Percentiles rank a stretch among this genome's conserved stretches.
Evolutionary conservation across 2,888 invertebrate species (phyloP).

Genomic region (Mesorhabditis sp.): DNA sequence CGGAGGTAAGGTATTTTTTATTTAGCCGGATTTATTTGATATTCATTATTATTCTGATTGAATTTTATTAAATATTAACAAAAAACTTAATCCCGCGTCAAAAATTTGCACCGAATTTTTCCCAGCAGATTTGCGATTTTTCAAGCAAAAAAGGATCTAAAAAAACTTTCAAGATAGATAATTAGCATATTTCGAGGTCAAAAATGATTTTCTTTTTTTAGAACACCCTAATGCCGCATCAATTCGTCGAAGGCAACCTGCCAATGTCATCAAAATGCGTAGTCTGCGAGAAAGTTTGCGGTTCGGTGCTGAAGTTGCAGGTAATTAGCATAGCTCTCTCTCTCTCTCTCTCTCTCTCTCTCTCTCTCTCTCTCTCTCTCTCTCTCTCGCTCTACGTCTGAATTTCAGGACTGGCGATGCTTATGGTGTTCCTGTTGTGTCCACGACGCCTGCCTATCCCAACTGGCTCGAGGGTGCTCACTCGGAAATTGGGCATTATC

Average conservation of each 20-base stretch:
- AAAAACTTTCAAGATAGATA: no score
- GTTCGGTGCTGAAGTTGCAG: slow-evolving; percentile 70
- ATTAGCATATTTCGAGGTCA: no score
- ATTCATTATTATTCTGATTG: no score
- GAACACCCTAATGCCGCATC: slow-evolving; percentile 79
- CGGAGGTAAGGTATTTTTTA: slow-evolving; percentile 21
- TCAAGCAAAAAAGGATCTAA: no score
- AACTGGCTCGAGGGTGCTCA: slow-evolving; percentile 76
- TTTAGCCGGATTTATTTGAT: no score
- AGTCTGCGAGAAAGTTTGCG: slow-evolving; percentile 91
- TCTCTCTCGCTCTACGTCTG: neutral
- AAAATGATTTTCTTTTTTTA: slow-evolving; percentile 29
- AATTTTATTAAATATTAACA: no score
- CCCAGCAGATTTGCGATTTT: no score
- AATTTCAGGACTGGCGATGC: slow-evolving; percentile 87
- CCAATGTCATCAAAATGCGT: slow-evolving; percentile 88
- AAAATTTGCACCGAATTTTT: no score
- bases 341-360: no score
- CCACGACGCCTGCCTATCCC: slow-evolving; percentile 63
- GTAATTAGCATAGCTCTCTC: neutral
- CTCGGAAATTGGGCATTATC: slow-evolving; percentile 84
- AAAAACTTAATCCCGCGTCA: no score
- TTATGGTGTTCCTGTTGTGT: slow-evolving; percentile 85
- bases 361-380: no score
- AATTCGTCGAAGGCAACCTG: slow-evolving; percentile 95